Percentiles rank a stretch among this genome's conserved stretches.
Conservation (phyloP, 2,888 invertebrate genomes). For the Fragum sueziense region DNA sequence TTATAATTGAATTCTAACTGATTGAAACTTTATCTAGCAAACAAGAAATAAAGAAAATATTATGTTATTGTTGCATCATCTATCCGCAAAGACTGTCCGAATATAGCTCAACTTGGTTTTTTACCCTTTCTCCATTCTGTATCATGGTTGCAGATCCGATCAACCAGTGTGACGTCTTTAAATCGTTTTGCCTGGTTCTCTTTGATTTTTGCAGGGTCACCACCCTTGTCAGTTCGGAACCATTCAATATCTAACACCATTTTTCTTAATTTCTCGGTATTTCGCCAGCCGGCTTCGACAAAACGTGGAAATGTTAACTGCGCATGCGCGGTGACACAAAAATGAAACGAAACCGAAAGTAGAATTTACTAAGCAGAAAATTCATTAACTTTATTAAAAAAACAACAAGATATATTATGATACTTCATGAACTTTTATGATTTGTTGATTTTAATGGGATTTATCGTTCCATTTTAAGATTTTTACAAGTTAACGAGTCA, state of each 20-base stretch:
- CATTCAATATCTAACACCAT: slow-evolving; percentile 98
- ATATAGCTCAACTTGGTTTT: slow-evolving; percentile 17
- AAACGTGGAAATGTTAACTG: slow-evolving; percentile 12
- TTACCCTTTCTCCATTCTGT: slow-evolving; percentile 92
- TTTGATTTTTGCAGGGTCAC: slow-evolving; percentile 93
- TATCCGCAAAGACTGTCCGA: slow-evolving; percentile 26
- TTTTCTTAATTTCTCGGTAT: slow-evolving; percentile 30
- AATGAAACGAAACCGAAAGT: neutral
- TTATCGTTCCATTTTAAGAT: too few species aligned
- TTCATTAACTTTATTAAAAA: too few species aligned
- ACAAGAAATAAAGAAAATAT: too few species aligned
- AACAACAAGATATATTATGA: too few species aligned
- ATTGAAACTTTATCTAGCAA: too few species aligned
- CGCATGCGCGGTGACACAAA: neutral
- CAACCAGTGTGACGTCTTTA: slow-evolving; percentile 95
- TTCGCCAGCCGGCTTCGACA: neutral
- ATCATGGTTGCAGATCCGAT: slow-evolving; percentile 95
- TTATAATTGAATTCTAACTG: too few species aligned
- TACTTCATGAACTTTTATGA: too few species aligned
- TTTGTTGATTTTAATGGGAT: too few species aligned
- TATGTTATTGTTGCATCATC: slow-evolving; percentile 43
- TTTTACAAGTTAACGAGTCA: too few species aligned
- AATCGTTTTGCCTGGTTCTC: slow-evolving; percentile 96
- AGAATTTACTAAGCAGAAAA: neutral
- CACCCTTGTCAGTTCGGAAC: slow-evolving; percentile 98